A percentile compares a stretch with the other conserved stretches of the same genome.
Conservation (phyloP, 2,888 invertebrate genomes). For the Melanostoma scalare region DNA sequence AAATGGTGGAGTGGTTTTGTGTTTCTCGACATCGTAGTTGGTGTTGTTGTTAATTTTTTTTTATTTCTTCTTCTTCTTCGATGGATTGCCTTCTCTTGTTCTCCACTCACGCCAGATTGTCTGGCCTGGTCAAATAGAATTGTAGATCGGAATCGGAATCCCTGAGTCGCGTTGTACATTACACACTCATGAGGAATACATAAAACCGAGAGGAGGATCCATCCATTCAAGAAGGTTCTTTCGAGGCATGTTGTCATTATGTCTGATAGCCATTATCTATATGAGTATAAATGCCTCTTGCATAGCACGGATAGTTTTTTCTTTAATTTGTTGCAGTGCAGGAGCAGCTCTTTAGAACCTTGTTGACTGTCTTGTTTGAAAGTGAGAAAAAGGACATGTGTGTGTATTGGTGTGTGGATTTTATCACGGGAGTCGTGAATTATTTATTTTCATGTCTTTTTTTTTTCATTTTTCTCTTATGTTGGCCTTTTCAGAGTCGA, state of each 20-base stretch:
- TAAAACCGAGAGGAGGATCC: slow-evolving; percentile 39
- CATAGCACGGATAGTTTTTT: slow-evolving; percentile 22
- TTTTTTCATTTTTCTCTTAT: slow-evolving; percentile 45
- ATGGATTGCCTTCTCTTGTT: slow-evolving; percentile 49
- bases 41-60: slow-evolving; percentile 6
- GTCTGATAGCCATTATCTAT: slow-evolving; percentile 67
- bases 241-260: slow-evolving; percentile 61
- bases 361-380: slow-evolving; percentile 28
- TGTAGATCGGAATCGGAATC: slow-evolving; percentile 63
- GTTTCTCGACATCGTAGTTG: slow-evolving; percentile 43
- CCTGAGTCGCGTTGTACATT: slow-evolving; percentile 37
- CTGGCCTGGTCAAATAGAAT: slow-evolving; percentile 71
- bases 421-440: slow-evolving; percentile 65
- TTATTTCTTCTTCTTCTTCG: slow-evolving; percentile 41
- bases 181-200: slow-evolving; percentile 42
- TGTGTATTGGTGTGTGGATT: slow-evolving; percentile 51
- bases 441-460: slow-evolving; percentile 54
- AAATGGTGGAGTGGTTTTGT: slow-evolving; percentile 55
- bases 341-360: slow-evolving; percentile 40
- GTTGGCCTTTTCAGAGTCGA: slow-evolving; percentile 7
- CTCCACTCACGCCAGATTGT: slow-evolving; percentile 70
- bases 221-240: slow-evolving; percentile 68
- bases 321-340: slow-evolving; percentile 19
- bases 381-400: slow-evolving; percentile 48
- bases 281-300: slow-evolving; percentile 27